Percentiles rank a stretch among this genome's conserved stretches.
Conservation (phyloP, 2,113 vertebrate genomes). For the Heterotilapia buettikoferi region DNA sequence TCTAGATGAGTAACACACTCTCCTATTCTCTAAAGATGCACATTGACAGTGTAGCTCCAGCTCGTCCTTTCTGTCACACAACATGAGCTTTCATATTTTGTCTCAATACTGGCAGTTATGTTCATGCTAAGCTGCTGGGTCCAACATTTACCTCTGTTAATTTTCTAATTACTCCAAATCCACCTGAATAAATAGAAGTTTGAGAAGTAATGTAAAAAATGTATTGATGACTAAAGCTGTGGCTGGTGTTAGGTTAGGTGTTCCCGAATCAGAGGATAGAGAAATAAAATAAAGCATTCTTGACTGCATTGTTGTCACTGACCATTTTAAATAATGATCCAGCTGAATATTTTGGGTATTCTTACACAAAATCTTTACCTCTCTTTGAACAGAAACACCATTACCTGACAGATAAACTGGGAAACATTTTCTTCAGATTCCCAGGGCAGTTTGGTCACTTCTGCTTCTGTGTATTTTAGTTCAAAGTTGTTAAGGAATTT, state of each 20-base stretch:
- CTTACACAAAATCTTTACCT: background rate
- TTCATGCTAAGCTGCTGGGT: background rate
- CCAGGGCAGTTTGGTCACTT: background rate
- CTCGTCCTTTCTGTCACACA: background rate
- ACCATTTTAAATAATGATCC: background rate
- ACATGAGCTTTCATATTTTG: background rate
- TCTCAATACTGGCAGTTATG: background rate
- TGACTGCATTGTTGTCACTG: background rate
- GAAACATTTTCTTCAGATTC: background rate
- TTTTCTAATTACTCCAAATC: background rate
- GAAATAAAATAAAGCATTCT: background rate
- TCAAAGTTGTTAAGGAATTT: background rate
- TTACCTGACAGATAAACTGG: background rate
- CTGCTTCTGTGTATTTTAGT: background rate
- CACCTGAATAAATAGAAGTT: background rate
- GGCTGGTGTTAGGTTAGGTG: background rate
- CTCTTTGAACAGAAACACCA: background rate
- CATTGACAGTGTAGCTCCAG: background rate
- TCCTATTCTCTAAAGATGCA: constrained; percentile 30
- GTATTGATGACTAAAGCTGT: background rate
- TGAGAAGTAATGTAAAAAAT: background rate
- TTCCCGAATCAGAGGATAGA: background rate
- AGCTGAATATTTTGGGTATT: background rate
- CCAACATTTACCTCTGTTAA: background rate
- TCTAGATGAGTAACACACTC: background rate